phyloP scores from a whole-genome alignment of 2,888 invertebrate species.

The Conus canariensis region DNA sequence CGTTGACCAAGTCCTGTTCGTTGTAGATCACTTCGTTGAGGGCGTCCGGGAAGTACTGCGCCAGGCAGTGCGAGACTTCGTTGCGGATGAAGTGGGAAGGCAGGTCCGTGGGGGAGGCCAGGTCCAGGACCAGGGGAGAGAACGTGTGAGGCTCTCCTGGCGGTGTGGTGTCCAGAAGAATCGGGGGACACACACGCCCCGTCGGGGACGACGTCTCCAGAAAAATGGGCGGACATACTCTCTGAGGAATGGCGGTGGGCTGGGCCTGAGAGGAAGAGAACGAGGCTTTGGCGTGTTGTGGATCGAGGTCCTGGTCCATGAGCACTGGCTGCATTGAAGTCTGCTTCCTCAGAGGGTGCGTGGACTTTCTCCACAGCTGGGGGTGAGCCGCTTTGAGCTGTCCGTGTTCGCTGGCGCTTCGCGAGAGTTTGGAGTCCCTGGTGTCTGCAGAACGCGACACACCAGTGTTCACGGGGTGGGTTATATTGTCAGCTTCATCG shows the following conservation, averaged over 20 bases:
- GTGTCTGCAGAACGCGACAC: neutral
- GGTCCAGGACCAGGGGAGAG: neutral
- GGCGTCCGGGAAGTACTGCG: slow-evolving; percentile 17
- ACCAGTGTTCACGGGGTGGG: no score
- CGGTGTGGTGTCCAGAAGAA: neutral
- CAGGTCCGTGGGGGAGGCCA: neutral
- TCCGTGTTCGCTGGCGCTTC: neutral
- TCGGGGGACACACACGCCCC: neutral
- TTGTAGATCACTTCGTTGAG: slow-evolving; percentile 28
- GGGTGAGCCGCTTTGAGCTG: neutral
- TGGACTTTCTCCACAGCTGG: neutral
- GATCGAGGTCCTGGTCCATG: no score
- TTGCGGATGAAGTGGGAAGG: neutral
- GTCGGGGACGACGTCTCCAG: neutral
- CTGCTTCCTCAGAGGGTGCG: neutral
- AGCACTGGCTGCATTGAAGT: neutral
- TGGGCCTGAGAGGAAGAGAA: neutral
- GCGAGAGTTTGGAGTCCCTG: neutral
- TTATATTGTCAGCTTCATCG: no score
- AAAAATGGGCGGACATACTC: neutral
- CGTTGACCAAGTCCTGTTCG: neutral
- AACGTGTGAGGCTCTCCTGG: neutral
- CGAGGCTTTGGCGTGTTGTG: no score
- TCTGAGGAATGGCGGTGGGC: neutral
- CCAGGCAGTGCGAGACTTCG: slow-evolving; percentile 27